These are phyloP conservation scores for Perognathus longimembris DNA, from an alignment of 2,113 vertebrate genomes.

Conservation along the genomic window DNA sequence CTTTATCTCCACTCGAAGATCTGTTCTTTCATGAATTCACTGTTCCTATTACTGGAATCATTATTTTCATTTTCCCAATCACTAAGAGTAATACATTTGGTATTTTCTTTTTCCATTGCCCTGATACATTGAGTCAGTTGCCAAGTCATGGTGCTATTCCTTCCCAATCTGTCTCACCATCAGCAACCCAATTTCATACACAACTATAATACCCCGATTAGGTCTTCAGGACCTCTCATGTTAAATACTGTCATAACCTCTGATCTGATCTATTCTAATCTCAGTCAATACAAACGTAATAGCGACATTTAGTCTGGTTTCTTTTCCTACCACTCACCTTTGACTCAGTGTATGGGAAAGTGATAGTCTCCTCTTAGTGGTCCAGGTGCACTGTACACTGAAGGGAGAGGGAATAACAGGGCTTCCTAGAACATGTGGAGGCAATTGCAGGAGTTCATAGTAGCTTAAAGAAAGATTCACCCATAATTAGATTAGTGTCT, in stretches of 20 bases:
- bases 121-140: slow-evolving; percentile 16
- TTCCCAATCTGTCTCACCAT: neutral
- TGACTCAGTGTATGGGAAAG: neutral
- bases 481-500: slow-evolving; percentile 17
- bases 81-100: slow-evolving; percentile 20
- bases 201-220: neutral
- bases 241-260: slow-evolving; percentile 6
- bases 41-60: neutral
- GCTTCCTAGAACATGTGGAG: slow-evolving; percentile 13
- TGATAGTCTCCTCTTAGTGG: neutral
- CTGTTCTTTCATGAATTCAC: neutral
- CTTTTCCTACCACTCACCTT: neutral
- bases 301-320: neutral
- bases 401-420: neutral
- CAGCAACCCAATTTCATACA: neutral
- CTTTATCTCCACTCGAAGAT: neutral
- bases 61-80: slow-evolving; percentile 8
- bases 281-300: neutral
- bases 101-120: neutral
- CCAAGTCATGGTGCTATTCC: neutral
- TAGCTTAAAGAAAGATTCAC: slow-evolving; percentile 17
- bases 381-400: slow-evolving; percentile 10
- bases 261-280: neutral
- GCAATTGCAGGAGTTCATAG: slow-evolving; percentile 13
- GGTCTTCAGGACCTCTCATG: slow-evolving; percentile 23